Percentiles rank a stretch among this genome's conserved stretches.
These are phyloP conservation scores for Drosophila longiperda DNA, from an alignment of 2,888 invertebrate genomes.

Conservation along the genomic window DNA sequence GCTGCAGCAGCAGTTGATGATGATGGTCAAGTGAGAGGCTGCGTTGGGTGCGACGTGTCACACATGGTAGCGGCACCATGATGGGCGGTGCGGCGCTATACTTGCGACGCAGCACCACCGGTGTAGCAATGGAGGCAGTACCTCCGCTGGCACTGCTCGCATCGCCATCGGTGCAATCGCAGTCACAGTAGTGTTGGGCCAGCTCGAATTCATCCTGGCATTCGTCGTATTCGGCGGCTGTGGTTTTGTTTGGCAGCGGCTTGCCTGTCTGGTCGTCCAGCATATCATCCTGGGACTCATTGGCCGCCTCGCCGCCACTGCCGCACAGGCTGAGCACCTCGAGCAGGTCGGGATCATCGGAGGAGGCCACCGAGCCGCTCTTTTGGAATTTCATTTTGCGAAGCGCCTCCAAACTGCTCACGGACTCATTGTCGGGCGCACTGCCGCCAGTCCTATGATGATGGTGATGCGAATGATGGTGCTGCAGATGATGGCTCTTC, in stretches of 20 bases:
- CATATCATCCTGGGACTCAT: slow-evolving; percentile 76
- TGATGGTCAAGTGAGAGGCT: slow-evolving; percentile 83
- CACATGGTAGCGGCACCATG: slow-evolving; percentile 74
- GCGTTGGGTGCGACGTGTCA: slow-evolving; percentile 77
- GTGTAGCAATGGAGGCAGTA: slow-evolving; percentile 54
- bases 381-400: slow-evolving; percentile 84
- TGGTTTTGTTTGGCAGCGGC: slow-evolving; percentile 35
- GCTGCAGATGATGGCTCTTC: slow-evolving; percentile 76
- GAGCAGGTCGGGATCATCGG: slow-evolving; percentile 84
- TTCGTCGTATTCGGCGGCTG: slow-evolving; percentile 67
- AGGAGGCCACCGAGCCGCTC: slow-evolving; percentile 82
- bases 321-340: slow-evolving; percentile 84
- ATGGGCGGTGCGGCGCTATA: slow-evolving; percentile 80
- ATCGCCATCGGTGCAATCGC: slow-evolving; percentile 82
- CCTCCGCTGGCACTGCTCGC: slow-evolving; percentile 75
- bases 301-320: slow-evolving; percentile 78
- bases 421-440: slow-evolving; percentile 81
- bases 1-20: slow-evolving; percentile 63
- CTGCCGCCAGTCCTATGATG: slow-evolving; percentile 58
- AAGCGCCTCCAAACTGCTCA: slow-evolving; percentile 82
- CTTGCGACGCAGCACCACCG: slow-evolving; percentile 83
- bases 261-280: slow-evolving; percentile 59
- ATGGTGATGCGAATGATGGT: slow-evolving; percentile 65
- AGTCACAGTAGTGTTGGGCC: slow-evolving; percentile 78
- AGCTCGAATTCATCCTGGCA: slow-evolving; percentile 82